Conservation (phyloP, 2,888 invertebrate species). For the Cryptocheilus praepositus region DNA sequence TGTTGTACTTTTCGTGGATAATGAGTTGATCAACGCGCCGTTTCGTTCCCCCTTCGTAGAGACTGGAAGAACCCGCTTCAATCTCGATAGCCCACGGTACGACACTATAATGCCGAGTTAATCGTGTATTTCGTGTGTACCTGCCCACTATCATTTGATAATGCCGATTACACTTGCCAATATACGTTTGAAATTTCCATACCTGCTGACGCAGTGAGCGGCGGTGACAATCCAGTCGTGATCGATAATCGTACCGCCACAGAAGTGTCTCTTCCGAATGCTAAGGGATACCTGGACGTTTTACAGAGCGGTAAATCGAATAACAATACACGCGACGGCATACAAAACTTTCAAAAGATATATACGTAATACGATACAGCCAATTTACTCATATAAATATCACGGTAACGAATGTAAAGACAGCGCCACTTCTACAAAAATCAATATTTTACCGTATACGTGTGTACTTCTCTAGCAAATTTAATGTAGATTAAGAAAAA, state of each 20-base stretch:
- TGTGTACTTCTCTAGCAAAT: no score
- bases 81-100: conserved; percentile 34
- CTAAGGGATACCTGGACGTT: conserved; percentile 61
- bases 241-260: conserved; percentile 58
- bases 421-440: no score
- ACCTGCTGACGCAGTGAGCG: conserved; percentile 59
- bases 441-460: no score
- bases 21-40: conserved; percentile 51
- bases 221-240: conserved; percentile 58
- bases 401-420: no score
- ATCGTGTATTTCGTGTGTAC: background rate
- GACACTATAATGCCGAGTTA: background rate
- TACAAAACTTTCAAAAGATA: no score
- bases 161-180: conserved; percentile 11
- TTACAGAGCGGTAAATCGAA: no score
- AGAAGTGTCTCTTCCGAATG: conserved; percentile 54
- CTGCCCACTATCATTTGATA: background rate
- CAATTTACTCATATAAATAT: no score
- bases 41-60: conserved; percentile 43
- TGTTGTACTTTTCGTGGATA: conserved; percentile 60
- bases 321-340: no score
- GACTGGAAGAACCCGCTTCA: conserved; percentile 49
- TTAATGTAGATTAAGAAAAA: no score
- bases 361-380: no score
- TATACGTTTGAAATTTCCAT: background rate